phyloP scores from a whole-genome alignment of 2,113 vertebrate species.

The Tragelaphus buxtoni region DNA sequence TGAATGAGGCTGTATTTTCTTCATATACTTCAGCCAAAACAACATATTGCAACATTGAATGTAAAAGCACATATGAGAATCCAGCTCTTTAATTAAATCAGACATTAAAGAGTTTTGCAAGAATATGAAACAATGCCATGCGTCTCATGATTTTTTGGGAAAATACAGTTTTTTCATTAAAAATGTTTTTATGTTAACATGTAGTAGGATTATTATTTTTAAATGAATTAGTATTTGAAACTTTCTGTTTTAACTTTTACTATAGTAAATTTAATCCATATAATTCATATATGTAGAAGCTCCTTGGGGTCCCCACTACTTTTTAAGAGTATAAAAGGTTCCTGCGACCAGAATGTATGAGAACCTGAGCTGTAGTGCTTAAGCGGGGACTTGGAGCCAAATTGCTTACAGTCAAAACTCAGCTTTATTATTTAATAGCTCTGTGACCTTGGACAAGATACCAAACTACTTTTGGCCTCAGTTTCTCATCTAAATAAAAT shows the following conservation, averaged over 20 bases:
- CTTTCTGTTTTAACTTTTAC: constrained; percentile 16
- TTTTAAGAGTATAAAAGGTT: background rate
- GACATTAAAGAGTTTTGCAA: background rate
- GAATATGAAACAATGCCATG: background rate
- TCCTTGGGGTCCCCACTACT: background rate
- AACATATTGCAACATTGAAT: background rate
- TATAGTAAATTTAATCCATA: background rate
- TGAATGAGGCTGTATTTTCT: background rate
- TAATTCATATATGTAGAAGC: background rate
- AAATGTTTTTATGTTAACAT: background rate
- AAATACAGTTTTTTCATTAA: background rate
- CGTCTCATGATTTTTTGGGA: background rate
- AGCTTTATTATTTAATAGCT: background rate
- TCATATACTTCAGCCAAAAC: background rate
- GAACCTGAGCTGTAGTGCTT: background rate
- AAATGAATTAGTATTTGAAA: constrained; percentile 19
- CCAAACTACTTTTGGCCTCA: background rate
- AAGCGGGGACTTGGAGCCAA: background rate
- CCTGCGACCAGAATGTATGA: background rate
- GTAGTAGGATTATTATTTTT: background rate
- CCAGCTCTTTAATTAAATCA: background rate
- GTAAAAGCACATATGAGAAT: background rate
- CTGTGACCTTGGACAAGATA: background rate
- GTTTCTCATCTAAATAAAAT: background rate
- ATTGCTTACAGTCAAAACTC: background rate